Conservation (phyloP, 2,113 vertebrate genomes). For the Chionodraco myersi region DNA sequence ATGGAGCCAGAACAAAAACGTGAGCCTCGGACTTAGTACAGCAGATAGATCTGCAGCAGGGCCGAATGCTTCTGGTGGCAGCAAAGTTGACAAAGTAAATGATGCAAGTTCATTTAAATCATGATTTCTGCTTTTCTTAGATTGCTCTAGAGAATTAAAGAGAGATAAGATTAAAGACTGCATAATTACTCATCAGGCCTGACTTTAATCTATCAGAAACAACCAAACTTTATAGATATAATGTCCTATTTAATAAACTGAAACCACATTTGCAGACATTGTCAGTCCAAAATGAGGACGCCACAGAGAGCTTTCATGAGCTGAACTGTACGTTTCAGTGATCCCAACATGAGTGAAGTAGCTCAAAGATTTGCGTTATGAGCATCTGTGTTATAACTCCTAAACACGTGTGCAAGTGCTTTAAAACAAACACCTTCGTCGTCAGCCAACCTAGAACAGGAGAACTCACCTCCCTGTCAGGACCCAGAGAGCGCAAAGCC, state of each 20-base stretch:
- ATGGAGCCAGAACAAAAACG: slow-evolving; percentile 75
- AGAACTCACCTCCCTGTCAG: slow-evolving; percentile 18
- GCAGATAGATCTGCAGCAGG: slow-evolving; percentile 46
- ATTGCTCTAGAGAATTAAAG: not conserved
- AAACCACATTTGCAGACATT: not conserved
- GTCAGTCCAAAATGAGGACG: not conserved
- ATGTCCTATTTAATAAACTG: not conserved
- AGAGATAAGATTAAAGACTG: not conserved
- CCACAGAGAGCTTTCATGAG: slow-evolving; percentile 23
- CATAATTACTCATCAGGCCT: not conserved
- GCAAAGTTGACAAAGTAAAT: slow-evolving; percentile 30
- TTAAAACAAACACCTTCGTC: not conserved
- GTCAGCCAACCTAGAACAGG: not conserved
- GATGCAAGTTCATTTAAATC: not conserved
- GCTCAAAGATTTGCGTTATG: slow-evolving; percentile 9
- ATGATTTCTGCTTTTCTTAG: not conserved
- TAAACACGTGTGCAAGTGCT: not conserved
- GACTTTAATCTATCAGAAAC: not conserved
- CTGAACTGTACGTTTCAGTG: not conserved
- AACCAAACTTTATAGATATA: not conserved
- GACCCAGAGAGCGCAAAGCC: not conserved
- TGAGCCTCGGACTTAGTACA: slow-evolving; percentile 70
- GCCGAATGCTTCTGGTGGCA: slow-evolving; percentile 42
- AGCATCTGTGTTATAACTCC: not conserved
- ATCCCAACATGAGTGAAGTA: slow-evolving; percentile 34